Conservation (phyloP, 2,888 invertebrate species). For the Crocallis elinguaria region DNA sequence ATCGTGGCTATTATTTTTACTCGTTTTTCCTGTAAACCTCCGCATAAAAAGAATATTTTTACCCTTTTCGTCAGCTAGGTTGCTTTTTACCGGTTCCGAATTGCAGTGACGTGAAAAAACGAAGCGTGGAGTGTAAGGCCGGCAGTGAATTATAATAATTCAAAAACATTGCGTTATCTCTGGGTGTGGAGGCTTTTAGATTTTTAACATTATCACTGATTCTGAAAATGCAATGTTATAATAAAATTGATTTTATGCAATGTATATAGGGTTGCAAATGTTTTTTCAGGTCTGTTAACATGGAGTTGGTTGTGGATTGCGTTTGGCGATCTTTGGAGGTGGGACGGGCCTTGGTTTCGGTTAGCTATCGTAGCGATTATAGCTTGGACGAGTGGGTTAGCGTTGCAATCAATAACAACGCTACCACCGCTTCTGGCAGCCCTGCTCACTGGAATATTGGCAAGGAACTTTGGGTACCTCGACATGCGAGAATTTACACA, state of each 20-base stretch:
- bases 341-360: conserved; percentile 67
- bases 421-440: conserved; percentile 71
- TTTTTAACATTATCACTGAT: conserved; percentile 5
- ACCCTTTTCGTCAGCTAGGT: conserved; percentile 18
- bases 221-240: conserved; percentile 7
- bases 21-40: conserved; percentile 25
- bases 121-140: conserved; percentile 19
- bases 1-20: conserved; percentile 25
- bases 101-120: conserved; percentile 23
- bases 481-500: conserved; percentile 68
- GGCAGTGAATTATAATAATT: conserved; percentile 18
- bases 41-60: conserved; percentile 20
- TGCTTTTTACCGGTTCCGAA: conserved; percentile 21
- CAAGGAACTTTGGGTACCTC: conserved; percentile 64
- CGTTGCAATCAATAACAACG: conserved; percentile 58
- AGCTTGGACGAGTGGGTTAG: conserved; percentile 66
- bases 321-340: conserved; percentile 66
- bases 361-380: conserved; percentile 54
- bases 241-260: not conserved
- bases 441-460: conserved; percentile 67
- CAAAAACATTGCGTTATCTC: conserved; percentile 23
- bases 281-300: conserved; percentile 54
- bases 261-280: conserved; percentile 1
- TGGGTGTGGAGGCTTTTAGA: conserved; percentile 4
- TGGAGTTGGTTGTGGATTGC: conserved; percentile 69